Evolutionary conservation across 2,797 vertebrate species (phyloP).

Genomic region (Sebastolobus altivelis): DNA sequence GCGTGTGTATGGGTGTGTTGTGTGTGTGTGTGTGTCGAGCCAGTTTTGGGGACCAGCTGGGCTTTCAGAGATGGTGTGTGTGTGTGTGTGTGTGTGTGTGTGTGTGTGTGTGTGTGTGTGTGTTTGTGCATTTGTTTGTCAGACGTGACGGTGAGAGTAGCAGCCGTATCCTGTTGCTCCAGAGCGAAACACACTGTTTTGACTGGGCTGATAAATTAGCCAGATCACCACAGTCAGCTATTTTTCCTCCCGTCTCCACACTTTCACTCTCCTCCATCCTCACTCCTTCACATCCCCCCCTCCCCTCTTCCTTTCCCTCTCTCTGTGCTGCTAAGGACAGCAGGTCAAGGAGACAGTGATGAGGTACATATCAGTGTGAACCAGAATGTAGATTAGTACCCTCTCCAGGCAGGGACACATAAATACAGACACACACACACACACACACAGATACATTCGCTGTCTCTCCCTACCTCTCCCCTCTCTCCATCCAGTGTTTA

Average conservation of each 20-base stretch:
- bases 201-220: conserved; percentile 72
- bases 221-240: conserved; percentile 69
- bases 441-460: conserved; percentile 52
- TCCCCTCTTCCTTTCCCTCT: conserved; percentile 9
- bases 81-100: conserved; percentile 22
- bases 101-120: conserved; percentile 15
- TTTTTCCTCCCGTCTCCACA: conserved; percentile 55
- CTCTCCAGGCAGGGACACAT: conserved; percentile 66
- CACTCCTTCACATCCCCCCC: conserved; percentile 9
- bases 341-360: conserved; percentile 83
- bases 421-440: conserved; percentile 44
- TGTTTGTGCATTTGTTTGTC: conserved; percentile 55
- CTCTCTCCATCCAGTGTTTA: conserved; percentile 76
- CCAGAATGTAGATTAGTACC: conserved; percentile 83
- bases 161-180: conserved; percentile 74
- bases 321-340: conserved; percentile 73
- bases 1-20: conserved; percentile 18
- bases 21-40: conserved; percentile 34
- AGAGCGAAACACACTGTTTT: conserved; percentile 69
- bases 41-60: conserved; percentile 71
- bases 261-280: conserved; percentile 41
- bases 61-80: conserved; percentile 52
- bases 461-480: conserved; percentile 52
- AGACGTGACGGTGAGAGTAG: conserved; percentile 62
- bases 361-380: conserved; percentile 82